Base-by-base conservation (phyloP, 2,797 vertebrate genomes). In the Tiaroga cobitis region DNA sequence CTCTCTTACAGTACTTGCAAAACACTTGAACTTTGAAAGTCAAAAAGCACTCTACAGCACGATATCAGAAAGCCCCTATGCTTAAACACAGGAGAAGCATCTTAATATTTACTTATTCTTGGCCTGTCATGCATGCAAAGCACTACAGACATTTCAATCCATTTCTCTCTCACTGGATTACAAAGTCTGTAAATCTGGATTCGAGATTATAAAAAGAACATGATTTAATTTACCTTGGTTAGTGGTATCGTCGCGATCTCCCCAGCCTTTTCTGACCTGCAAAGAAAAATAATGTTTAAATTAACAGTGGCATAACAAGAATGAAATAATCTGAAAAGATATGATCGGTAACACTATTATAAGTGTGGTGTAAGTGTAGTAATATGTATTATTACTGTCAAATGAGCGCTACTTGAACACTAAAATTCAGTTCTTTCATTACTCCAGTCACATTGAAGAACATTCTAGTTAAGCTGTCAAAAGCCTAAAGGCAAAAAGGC, bases 231-330 rank as follows among this genome's bases (percentile, higher is more conserved):
- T 91, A 95, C 93, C 92, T 93, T 94, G 0, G 94, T 94, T 85
- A 95, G 82, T 6, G 92, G 94, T 68, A 95, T 94, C 39, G 93
- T 94, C 19, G 94, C 93, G 24, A 94, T 95, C 89, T 95, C 93
- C 79, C 93, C 94, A n/a, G 92, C 93, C 86, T 91, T 94, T 82
- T 94, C 94, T 41, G 93, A 92, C 54, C 93, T 94, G 85, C 54
- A 54, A 69, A 41, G 29, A 78, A 86, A 84, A 19, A 85, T 1
- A 87, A 74, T 63, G 26, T 90, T 49, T 41, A 21, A 56, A 21
- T 67, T 37, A 54, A 59, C 8, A 86, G 63, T 18, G 26, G 15
- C 84, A 18, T 46, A 18, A 4, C 56, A 29, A 74, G 8, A 43
- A 74, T 19, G 8, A 74, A 81, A 72, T 68, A 41, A 73, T 29